Percentiles rank a stretch among this genome's conserved stretches.
phyloP scores from a whole-genome alignment of 2,888 invertebrate species.

The Clostera curtula region DNA sequence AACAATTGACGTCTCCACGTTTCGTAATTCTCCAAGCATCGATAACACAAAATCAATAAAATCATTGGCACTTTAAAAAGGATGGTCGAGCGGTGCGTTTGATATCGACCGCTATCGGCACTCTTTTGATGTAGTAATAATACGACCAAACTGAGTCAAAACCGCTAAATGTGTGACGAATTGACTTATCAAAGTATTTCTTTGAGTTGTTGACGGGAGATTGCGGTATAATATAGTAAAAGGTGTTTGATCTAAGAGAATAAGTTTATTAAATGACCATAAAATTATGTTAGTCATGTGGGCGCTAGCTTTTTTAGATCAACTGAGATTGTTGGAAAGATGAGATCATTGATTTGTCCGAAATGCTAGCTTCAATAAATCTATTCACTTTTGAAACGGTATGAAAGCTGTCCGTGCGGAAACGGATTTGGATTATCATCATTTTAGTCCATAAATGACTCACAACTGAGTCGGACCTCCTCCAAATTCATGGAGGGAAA shows the following conservation, averaged over 20 bases:
- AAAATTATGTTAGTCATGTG: no score
- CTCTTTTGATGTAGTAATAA: slow-evolving; percentile 65
- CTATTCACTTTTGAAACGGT: no score
- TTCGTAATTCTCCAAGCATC: slow-evolving; percentile 19
- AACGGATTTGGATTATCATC: no score
- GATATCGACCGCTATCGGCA: slow-evolving; percentile 54
- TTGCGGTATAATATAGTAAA: slow-evolving; percentile 30
- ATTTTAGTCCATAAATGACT: no score
- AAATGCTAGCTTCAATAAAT: no score
- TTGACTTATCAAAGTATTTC: slow-evolving; percentile 69
- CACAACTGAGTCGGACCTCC: no score
- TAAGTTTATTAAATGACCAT: slow-evolving; percentile 12
- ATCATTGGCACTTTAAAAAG: slow-evolving; percentile 41
- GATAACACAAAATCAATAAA: slow-evolving; percentile 73
- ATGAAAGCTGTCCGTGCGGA: no score
- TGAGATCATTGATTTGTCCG: no score
- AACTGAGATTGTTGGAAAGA: no score
- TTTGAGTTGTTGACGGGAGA: slow-evolving; percentile 41
- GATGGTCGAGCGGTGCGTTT: slow-evolving; percentile 45
- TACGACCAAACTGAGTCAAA: slow-evolving; percentile 72
- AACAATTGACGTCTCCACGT: no score
- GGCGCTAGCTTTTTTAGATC: no score
- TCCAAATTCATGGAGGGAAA: no score
- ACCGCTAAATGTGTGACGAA: slow-evolving; percentile 69
- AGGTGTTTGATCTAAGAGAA: slow-evolving; percentile 15